Percentiles rank a stretch among this genome's conserved stretches.
phyloP scores from a whole-genome alignment of 2,888 invertebrate genomes.

The Metopia argyrocephala region DNA sequence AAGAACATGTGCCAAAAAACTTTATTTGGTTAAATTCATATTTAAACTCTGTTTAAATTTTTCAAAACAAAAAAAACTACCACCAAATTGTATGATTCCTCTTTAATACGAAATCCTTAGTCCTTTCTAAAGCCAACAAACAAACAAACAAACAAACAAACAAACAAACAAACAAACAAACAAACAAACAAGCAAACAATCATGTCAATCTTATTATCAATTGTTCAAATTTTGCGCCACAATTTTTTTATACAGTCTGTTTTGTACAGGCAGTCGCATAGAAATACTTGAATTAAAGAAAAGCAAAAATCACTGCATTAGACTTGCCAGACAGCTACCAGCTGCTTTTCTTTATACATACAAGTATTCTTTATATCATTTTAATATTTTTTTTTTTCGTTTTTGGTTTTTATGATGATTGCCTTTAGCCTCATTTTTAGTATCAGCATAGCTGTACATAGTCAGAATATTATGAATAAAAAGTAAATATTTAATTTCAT shows the following conservation, averaged over 20 bases:
- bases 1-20: too few relatives aligned
- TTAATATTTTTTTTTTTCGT: neutral
- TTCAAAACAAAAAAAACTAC: neutral
- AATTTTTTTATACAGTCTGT: conserved; percentile 51
- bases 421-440: conserved; percentile 14
- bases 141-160: conserved; percentile 27
- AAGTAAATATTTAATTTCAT: conserved; percentile 41
- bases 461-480: neutral
- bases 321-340: conserved; percentile 65
- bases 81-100: neutral
- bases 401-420: too few relatives aligned
- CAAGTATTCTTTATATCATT: neutral
- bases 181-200: conserved; percentile 28
- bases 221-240: conserved; percentile 57
- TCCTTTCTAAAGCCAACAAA: neutral
- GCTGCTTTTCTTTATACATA: conserved; percentile 68
- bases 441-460: neutral
- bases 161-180: conserved; percentile 13
- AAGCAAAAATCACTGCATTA: conserved; percentile 47
- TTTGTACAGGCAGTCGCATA: neutral
- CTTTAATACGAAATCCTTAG: neutral
- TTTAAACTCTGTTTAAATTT: neutral
- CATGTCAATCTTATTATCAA: conserved; percentile 38
- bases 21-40: too few relatives aligned
- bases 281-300: neutral